These are phyloP conservation scores for Bucco capensis DNA, from an alignment of 2,113 vertebrate species.

Conservation along the genomic window DNA sequence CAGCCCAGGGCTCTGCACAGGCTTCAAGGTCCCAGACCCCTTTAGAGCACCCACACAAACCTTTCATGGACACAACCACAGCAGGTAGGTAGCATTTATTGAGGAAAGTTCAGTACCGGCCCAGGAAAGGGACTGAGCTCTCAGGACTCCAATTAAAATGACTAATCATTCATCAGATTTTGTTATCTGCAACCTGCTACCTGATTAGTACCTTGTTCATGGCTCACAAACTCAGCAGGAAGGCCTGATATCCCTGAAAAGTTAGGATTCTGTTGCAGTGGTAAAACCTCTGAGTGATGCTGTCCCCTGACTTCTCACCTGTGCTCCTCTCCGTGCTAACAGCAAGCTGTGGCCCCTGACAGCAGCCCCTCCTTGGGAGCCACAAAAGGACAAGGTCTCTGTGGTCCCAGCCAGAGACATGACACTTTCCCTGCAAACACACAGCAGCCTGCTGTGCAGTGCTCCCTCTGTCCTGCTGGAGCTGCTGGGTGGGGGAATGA, in stretches of 20 bases:
- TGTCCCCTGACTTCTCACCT: not conserved
- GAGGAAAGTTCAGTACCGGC: not conserved
- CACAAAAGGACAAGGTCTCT: not conserved
- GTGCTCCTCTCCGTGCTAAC: fast-evolving
- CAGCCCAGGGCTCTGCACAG: not conserved
- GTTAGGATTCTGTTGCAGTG: not conserved
- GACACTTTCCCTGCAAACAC: not conserved
- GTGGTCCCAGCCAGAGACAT: not conserved
- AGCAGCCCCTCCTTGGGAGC: not conserved
- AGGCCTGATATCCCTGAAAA: not conserved
- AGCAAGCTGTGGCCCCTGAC: fast-evolving
- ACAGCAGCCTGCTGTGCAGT: not conserved
- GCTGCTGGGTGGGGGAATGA: not conserved
- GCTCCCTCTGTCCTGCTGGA: fast-evolving
- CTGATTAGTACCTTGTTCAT: not conserved
- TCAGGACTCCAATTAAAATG: not conserved
- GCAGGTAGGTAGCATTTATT: conserved; percentile 23
- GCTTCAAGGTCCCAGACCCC: not conserved
- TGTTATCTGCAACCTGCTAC: not conserved
- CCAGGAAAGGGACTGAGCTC: not conserved
- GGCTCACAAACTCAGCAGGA: conserved; percentile 50
- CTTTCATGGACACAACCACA: not conserved
- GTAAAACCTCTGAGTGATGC: not conserved
- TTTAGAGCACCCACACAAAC: not conserved
- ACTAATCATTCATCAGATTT: not conserved